A percentile compares a stretch with the other conserved stretches of the same genome.
phyloP scores from a whole-genome alignment of 1,140 invertebrate genomes.

The Pissodes strobi region DNA sequence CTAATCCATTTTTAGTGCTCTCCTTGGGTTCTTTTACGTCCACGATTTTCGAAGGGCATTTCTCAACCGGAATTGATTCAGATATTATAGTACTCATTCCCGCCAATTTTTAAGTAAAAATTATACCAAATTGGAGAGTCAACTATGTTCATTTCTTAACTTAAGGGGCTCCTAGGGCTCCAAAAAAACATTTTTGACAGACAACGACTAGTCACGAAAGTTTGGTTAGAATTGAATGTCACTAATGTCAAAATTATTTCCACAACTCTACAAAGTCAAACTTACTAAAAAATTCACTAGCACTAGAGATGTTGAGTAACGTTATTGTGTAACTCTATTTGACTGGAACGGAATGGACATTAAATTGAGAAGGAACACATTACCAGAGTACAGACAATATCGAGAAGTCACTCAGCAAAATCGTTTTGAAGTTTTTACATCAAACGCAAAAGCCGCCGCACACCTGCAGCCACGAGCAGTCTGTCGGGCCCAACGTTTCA shows the following conservation, averaged over 20 bases:
- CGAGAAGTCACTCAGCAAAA: no score
- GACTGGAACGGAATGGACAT: no score
- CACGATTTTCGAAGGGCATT: conserved; percentile 22
- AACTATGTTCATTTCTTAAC: conserved; percentile 21
- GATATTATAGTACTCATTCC: conserved; percentile 27
- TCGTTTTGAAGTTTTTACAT: no score
- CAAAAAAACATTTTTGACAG: conserved; percentile 21
- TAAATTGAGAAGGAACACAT: no score
- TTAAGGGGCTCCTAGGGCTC: conserved; percentile 9
- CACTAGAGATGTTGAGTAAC: no score
- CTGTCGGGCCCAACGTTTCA: no score
- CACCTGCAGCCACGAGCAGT: no score
- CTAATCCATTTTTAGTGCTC: conserved; percentile 43
- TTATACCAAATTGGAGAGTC: not conserved
- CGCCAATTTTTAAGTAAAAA: conserved; percentile 12
- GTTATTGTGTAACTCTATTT: no score
- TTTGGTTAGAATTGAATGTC: conserved; percentile 12
- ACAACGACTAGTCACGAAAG: conserved; percentile 4
- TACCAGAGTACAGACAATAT: no score
- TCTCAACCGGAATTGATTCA: conserved; percentile 19
- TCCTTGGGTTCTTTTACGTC: conserved; percentile 30
- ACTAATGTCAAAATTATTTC: conserved; percentile 1
- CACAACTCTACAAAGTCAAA: no score
- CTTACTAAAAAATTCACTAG: no score
- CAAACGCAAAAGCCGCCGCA: no score